These are phyloP conservation scores for Hoplostethus mediterraneus DNA, from an alignment of 2,797 vertebrate genomes.

Conservation along the genomic window DNA sequence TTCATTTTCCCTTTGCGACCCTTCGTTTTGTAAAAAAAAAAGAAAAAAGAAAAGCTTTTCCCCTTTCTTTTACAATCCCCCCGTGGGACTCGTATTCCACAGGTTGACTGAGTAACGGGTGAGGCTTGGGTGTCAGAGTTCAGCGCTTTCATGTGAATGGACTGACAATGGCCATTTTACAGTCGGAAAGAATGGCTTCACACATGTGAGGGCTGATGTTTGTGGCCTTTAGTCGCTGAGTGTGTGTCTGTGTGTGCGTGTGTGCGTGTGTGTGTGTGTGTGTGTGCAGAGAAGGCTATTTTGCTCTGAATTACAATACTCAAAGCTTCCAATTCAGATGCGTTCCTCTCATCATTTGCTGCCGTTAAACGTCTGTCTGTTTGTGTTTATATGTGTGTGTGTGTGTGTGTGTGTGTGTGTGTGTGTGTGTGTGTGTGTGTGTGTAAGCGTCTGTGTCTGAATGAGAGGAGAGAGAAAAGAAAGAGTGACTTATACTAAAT, in stretches of 20 bases:
- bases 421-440: constrained; percentile 5
- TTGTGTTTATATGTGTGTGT: not conserved
- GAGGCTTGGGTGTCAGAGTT: constrained; percentile 52
- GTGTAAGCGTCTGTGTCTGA: not conserved
- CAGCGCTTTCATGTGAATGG: constrained; percentile 47
- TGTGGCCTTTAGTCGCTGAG: constrained; percentile 22
- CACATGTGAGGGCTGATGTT: constrained; percentile 43
- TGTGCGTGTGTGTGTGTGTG: not conserved
- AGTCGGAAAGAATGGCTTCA: constrained; percentile 55
- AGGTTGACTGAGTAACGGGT: constrained; percentile 46
- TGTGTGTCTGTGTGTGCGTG: constrained; percentile 15
- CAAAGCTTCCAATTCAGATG: not conserved
- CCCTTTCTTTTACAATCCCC: constrained; percentile 45
- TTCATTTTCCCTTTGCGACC: constrained; percentile 43
- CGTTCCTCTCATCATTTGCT: not conserved
- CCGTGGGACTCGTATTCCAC: constrained; percentile 46
- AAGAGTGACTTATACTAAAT: constrained; percentile 50
- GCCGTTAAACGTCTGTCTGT: not conserved
- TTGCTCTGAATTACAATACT: not conserved
- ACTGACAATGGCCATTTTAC: constrained; percentile 56
- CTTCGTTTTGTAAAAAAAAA: constrained; percentile 10
- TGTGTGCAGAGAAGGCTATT: not conserved
- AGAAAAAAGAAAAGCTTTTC: constrained; percentile 15
- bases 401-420: constrained; percentile 6
- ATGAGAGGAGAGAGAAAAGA: constrained; percentile 4